Percentiles rank a stretch among this genome's conserved stretches.
These are phyloP conservation scores for Galeopterus variegatus DNA, from an alignment of 2,113 vertebrate species.

Conservation along the genomic window DNA sequence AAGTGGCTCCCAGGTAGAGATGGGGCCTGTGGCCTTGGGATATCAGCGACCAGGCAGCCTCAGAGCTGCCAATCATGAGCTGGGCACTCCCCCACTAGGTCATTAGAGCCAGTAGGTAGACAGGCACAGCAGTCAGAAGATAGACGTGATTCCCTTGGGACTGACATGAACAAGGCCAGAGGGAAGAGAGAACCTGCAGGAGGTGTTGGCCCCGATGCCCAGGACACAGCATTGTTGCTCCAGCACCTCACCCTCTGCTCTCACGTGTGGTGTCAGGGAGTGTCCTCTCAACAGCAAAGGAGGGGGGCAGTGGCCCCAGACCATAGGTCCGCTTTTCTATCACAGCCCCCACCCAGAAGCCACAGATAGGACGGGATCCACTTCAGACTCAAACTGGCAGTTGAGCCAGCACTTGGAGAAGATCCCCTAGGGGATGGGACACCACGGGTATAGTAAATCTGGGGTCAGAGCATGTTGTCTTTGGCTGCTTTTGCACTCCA, in stretches of 20 bases:
- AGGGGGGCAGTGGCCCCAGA: background rate
- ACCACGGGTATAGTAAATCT: too few species aligned
- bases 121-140: rapidly evolving
- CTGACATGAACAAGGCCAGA: background rate
- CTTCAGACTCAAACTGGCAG: too few species aligned
- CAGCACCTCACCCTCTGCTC: background rate
- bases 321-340: background rate
- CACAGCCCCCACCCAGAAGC: background rate
- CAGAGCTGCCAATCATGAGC: rapidly evolving
- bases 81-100: background rate
- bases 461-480: too few species aligned
- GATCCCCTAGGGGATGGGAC: too few species aligned
- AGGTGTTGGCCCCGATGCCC: background rate
- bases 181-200: background rate
- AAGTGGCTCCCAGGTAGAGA: background rate
- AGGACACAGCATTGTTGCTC: background rate
- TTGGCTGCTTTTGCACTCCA: too few species aligned
- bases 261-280: rapidly evolving
- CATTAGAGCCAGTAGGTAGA: background rate
- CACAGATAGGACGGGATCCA: background rate
- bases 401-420: too few species aligned
- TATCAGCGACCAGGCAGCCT: background rate
- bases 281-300: background rate
- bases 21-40: too few species aligned
- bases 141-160: background rate